Conservation (phyloP, 64 coral and sea anemone genomes). For the Platygyra sinensis region DNA sequence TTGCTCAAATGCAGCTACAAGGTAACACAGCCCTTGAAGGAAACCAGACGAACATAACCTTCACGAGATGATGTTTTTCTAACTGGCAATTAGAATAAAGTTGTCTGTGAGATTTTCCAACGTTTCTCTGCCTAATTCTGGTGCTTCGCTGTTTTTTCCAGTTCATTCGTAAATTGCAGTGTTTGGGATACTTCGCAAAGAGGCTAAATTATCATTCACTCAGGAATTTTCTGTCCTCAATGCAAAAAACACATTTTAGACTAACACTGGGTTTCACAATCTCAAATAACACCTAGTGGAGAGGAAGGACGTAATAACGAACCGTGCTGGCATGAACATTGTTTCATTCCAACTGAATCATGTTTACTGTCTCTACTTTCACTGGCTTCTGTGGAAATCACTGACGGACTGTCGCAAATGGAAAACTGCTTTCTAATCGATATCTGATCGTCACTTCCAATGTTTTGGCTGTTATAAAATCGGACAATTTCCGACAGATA, state of each 20-base stretch:
- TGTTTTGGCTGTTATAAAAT: conserved; percentile 89
- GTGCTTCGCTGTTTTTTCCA: too few species aligned
- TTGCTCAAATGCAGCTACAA: too few species aligned
- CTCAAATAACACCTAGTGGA: not conserved
- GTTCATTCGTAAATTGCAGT: too few species aligned
- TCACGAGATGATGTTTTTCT: too few species aligned
- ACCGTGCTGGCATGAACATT: conserved; percentile 16
- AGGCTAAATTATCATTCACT: too few species aligned
- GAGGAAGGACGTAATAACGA: conserved; percentile 2
- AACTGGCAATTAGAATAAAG: too few species aligned
- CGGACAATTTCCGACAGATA: conserved; percentile 92
- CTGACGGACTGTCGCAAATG: conserved; percentile 72
- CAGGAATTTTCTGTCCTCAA: not conserved
- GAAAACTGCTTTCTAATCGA: conserved; percentile 71
- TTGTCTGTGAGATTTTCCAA: too few species aligned
- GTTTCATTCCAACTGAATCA: conserved; percentile 16
- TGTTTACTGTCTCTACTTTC: conserved; percentile 61
- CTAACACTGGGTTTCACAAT: not conserved
- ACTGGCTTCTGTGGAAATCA: conserved; percentile 58
- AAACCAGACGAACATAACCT: too few species aligned
- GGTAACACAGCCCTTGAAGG: too few species aligned
- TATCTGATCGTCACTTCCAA: conserved; percentile 70
- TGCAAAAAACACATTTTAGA: not conserved
- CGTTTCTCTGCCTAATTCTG: too few species aligned
- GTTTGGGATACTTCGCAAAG: too few species aligned